Evolutionary conservation across 2,888 invertebrate genomes (phyloP).

Genomic region (Cotesia congregata): DNA sequence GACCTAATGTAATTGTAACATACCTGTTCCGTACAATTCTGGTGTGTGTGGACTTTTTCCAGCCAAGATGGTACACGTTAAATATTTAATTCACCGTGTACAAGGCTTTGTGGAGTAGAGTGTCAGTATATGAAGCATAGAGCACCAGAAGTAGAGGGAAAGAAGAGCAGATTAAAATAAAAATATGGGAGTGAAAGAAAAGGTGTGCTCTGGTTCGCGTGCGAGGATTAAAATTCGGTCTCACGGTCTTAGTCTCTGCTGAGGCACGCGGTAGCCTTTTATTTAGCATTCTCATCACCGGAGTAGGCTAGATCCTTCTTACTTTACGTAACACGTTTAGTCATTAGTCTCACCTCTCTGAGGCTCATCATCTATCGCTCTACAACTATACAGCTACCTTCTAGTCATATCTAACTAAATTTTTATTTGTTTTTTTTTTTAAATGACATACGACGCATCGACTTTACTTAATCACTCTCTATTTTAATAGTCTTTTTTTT

Average conservation of each 20-base stretch:
- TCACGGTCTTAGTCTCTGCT: constrained; percentile 50
- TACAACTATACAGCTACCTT: too few species aligned
- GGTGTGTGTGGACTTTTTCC: too few species aligned
- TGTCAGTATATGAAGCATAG: neutral
- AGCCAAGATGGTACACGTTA: too few species aligned
- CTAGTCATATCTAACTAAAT: too few species aligned
- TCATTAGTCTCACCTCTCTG: constrained; percentile 34
- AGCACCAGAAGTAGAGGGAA: constrained; percentile 10
- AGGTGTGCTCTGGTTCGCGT: constrained; percentile 53
- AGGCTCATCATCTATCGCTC: constrained; percentile 16
- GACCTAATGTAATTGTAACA: constrained; percentile 8
- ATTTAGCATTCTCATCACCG: constrained; percentile 54
- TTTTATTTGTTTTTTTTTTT: too few species aligned
- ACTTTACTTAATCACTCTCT: constrained; percentile 26
- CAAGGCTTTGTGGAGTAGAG: too few species aligned
- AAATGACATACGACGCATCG: constrained; percentile 35
- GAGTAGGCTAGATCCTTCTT: constrained; percentile 50
- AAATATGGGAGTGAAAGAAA: constrained; percentile 17
- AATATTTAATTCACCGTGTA: too few species aligned
- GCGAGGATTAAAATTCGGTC: constrained; percentile 60
- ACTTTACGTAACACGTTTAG: constrained; percentile 63
- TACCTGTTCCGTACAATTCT: neutral
- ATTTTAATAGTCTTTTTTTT: too few species aligned
- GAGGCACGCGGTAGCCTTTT: constrained; percentile 48
- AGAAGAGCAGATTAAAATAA: constrained; percentile 20